Evolutionary conservation across 2,113 vertebrate genomes (phyloP).

Genomic region (Arenaria interpres): DNA sequence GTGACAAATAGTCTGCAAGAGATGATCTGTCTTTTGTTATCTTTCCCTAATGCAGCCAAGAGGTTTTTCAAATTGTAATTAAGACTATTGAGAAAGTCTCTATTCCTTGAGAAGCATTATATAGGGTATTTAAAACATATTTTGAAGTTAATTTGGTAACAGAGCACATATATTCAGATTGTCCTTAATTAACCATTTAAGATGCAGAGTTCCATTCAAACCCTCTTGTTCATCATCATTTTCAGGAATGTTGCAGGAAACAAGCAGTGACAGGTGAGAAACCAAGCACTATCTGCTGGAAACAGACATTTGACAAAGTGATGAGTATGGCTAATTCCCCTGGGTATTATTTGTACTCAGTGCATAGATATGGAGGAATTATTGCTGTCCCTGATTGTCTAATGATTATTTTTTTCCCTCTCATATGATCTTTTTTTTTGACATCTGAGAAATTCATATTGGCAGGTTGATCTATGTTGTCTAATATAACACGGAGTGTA

Average conservation of each 20-base stretch:
- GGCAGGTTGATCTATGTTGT: slow-evolving; percentile 81
- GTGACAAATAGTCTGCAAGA: not conserved
- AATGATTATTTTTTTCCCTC: slow-evolving; percentile 72
- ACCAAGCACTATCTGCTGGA: slow-evolving; percentile 6
- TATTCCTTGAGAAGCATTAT: not conserved
- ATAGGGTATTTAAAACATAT: not conserved
- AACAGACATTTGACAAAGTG: slow-evolving; percentile 67
- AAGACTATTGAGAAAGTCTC: not conserved
- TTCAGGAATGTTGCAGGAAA: slow-evolving; percentile 51
- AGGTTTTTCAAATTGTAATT: not conserved
- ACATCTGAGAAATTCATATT: slow-evolving; percentile 81
- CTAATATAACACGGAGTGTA: slow-evolving; percentile 68
- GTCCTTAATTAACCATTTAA: slow-evolving; percentile 15
- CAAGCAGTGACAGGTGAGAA: slow-evolving; percentile 23
- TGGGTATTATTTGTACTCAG: slow-evolving; percentile 72
- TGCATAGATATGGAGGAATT: slow-evolving; percentile 75
- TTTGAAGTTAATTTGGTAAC: slow-evolving; percentile 27
- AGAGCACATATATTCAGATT: not conserved
- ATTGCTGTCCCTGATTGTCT: slow-evolving; percentile 73
- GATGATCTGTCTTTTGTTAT: not conserved
- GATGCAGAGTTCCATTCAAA: slow-evolving; percentile 46
- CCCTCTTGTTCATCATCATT: not conserved
- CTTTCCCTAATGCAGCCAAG: not conserved
- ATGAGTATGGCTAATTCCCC: not conserved
- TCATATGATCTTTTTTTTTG: slow-evolving; percentile 72